Evolutionary conservation across 2,797 vertebrate genomes (phyloP).

Genomic region (Cossypha niveicapilla): DNA sequence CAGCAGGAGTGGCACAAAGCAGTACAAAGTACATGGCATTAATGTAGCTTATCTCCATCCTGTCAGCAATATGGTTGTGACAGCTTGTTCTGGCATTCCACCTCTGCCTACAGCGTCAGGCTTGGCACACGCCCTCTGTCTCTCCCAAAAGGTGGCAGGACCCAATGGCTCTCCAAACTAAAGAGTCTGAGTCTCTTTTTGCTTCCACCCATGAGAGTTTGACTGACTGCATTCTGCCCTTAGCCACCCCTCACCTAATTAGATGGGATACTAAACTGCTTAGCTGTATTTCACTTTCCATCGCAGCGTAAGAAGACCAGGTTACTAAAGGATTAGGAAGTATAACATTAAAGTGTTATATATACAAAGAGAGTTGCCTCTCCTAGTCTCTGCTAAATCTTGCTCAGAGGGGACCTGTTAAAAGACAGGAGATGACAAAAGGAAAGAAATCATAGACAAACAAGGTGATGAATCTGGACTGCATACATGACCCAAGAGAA

Average conservation of each 20-base stretch:
- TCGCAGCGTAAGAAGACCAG: not conserved
- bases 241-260: constrained; percentile 2
- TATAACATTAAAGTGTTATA: not conserved
- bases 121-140: not conserved
- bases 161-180: fast-evolving
- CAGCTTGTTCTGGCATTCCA: not conserved
- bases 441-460: not conserved
- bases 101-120: not conserved
- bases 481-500: fast-evolving
- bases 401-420: not conserved
- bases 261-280: constrained; percentile 47
- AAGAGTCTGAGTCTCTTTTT: not conserved
- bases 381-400: not conserved
- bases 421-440: not conserved
- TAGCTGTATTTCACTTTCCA: constrained; percentile 56
- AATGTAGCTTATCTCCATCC: constrained; percentile 6
- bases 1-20: not conserved
- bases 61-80: not conserved
- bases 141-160: not conserved
- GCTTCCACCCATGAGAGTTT: not conserved
- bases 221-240: not conserved
- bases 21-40: constrained; percentile 16
- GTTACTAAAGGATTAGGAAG: constrained; percentile 40
- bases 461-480: not conserved
- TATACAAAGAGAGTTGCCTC: not conserved